Conservation (phyloP, 2,888 invertebrate species). For the Campoplex nolae region DNA sequence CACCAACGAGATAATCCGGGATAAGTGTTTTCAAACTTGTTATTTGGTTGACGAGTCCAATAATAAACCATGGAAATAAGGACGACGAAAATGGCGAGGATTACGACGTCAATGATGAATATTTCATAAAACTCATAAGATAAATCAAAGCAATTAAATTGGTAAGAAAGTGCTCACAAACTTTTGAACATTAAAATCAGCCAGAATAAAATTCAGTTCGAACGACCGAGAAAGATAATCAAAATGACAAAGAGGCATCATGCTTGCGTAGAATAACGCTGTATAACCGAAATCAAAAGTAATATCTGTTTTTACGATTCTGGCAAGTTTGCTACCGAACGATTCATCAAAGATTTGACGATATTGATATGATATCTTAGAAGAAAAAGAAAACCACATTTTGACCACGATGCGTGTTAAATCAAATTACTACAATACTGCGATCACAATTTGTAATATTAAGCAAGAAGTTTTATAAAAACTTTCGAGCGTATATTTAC, state of each 20-base stretch:
- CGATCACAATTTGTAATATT: background rate
- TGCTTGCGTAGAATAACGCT: background rate
- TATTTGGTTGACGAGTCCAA: constrained; percentile 30
- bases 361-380: background rate
- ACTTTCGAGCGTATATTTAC: constrained; percentile 59
- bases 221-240: constrained; percentile 1
- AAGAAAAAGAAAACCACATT: background rate
- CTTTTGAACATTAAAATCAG: background rate
- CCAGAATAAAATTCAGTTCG: background rate
- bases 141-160: constrained; percentile 54
- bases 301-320: constrained; percentile 31
- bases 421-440: constrained; percentile 49
- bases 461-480: constrained; percentile 53
- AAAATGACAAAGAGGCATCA: background rate
- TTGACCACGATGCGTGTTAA: constrained; percentile 22
- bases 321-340: background rate
- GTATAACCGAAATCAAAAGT: background rate
- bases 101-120: constrained; percentile 39
- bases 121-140: constrained; percentile 45
- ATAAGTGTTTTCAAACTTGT: constrained; percentile 30
- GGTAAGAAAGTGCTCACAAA: constrained; percentile 43
- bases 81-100: constrained; percentile 45
- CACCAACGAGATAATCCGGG: constrained; percentile 56
- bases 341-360: background rate
- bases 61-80: constrained; percentile 29